Conservation (phyloP, 2,797 vertebrate species). For the Mormyrops attenuatus region DNA sequence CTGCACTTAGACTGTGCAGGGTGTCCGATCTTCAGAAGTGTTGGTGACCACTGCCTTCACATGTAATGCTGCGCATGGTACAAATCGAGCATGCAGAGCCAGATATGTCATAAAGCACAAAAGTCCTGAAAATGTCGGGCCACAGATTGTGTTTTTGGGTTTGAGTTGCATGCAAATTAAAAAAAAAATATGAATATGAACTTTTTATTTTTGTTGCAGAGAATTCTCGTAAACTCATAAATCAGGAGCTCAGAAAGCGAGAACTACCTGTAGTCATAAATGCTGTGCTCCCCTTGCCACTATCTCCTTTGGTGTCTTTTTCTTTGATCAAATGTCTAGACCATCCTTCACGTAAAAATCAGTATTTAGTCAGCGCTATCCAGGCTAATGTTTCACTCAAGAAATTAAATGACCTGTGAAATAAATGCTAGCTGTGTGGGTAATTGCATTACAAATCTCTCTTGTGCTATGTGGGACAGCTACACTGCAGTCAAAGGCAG, state of each 20-base stretch:
- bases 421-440: background rate
- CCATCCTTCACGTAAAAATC: background rate
- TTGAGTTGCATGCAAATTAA: background rate
- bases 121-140: background rate
- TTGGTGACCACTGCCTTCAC: background rate
- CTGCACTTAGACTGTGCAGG: background rate
- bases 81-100: background rate
- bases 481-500: background rate
- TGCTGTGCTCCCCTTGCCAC: background rate
- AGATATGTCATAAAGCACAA: background rate
- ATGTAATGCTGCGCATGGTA: background rate
- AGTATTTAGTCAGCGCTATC: background rate
- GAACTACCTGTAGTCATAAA: background rate
- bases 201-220: background rate
- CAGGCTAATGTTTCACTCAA: background rate
- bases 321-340: background rate
- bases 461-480: background rate
- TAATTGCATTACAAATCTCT: background rate
- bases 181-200: background rate
- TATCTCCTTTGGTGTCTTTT: background rate
- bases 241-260: background rate
- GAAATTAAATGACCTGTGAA: background rate
- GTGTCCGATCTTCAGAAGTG: background rate
- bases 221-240: background rate
- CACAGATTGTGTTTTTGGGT: background rate